Base-by-base conservation (phyloP, 2,113 vertebrate genomes). In the Ondatra zibethicus region DNA sequence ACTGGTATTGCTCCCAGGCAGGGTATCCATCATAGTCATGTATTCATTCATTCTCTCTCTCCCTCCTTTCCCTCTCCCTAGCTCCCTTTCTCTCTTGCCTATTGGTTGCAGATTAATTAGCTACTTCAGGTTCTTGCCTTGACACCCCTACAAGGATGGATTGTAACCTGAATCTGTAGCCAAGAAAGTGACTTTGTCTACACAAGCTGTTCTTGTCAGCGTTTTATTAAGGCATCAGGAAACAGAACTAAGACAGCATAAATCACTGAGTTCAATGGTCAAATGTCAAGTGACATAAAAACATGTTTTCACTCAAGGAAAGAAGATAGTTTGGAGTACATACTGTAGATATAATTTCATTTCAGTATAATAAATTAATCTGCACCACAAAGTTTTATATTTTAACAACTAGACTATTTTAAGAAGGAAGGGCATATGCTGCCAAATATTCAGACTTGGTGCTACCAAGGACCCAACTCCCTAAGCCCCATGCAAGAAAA, bases 241-340 rank as follows among this genome's bases (percentile, higher is more conserved):
- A 58, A 61, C 36, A 61, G 36, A 82, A 82, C 36, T 39, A 82
- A 61, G 33, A 14, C 21, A 27, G 12, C 36, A 39, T 82, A 86
- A 45, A 21, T 45, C 82, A 66, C 42, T 23, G 10, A 86, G 29
- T 58, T 82, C 19, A 82, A 70, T 87, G 33, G 29, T 77, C 61
- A 92, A 87, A 96, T 78, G 23, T 6, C 47, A 93, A 93, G 9
- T 19, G 89, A 55, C 12, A 75, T 13, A 87, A 84, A 89, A 31
- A 17, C 27, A 68, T 82, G 8, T 25, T 47, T 73, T 50, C 39
- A 0, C 86, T 80, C 55, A 93, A 96, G 92, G 52, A 73, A 95
- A 96, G 39, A 94, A 77, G 52, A 55, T 1, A 66, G 39, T 39
- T 92, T 93, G 45, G 36, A 80, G 39, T 42, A 29, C 3, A 52